A percentile compares a stretch with the other conserved stretches of the same genome.
phyloP scores from a whole-genome alignment of 2,797 vertebrate genomes.

The Phataginus tricuspis region DNA sequence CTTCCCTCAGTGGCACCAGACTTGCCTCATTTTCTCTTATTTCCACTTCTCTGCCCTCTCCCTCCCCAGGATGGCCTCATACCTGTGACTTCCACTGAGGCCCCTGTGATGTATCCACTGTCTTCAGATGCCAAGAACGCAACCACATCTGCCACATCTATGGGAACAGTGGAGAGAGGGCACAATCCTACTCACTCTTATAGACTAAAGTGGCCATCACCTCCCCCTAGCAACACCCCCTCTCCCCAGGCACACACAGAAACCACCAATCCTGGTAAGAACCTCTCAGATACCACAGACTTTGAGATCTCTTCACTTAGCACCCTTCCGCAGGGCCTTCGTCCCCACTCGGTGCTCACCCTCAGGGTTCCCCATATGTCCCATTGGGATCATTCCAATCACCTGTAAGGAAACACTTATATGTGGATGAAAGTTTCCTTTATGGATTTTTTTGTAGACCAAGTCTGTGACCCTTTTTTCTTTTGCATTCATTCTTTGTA shows the following conservation, averaged over 20 bases:
- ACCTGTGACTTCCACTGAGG: slow-evolving; percentile 93
- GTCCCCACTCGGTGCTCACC: slow-evolving; percentile 82
- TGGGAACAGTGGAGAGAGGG: neutral
- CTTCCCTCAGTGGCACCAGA: slow-evolving; percentile 1
- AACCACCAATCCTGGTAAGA: neutral
- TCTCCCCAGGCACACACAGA: neutral
- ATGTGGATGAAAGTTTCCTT: slow-evolving; percentile 16
- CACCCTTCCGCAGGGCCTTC: neutral
- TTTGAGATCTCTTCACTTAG: neutral
- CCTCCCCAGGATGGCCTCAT: slow-evolving; percentile 11
- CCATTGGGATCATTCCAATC: slow-evolving; percentile 88
- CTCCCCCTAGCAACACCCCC: neutral
- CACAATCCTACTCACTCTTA: neutral
- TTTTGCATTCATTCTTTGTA: neutral
- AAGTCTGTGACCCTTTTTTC: neutral
- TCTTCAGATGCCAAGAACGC: slow-evolving; percentile 93
- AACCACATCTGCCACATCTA: slow-evolving; percentile 93
- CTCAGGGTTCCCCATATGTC: slow-evolving; percentile 89
- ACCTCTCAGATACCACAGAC: neutral
- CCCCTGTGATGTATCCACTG: slow-evolving; percentile 92
- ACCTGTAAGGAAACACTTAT: slow-evolving; percentile 84
- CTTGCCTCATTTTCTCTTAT: neutral
- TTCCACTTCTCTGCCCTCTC: slow-evolving; percentile 9
- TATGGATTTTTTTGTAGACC: neutral
- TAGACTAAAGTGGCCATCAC: neutral